Base-by-base conservation (phyloP, 53 echinoderm and acorn worm species). In the Holothuria scabra region DNA sequence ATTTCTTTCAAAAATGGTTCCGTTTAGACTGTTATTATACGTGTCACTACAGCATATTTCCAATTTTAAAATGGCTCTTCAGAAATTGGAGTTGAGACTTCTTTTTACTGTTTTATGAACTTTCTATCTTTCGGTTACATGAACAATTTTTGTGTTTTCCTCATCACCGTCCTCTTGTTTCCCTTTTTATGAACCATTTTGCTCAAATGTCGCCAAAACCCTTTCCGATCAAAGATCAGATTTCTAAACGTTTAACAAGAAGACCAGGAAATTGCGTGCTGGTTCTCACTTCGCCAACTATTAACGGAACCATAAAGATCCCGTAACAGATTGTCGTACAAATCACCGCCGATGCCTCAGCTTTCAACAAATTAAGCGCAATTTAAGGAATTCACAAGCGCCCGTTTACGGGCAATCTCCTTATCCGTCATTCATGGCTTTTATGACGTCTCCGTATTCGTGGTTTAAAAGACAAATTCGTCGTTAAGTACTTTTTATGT, bases 401-500 rank as follows among this genome's bases (percentile, higher is more conserved):
- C 25, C 72, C 41, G 72, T 72, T 72, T 72, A 72, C 46, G 44
- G 44, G 46, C 72, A 72, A 72, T 72, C 44, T 72, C 44, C 72
- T 23, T 44, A 72, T 72, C 72, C 72, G 72, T 72, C 72, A 72
- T 72, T 72, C 72, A 46, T 72, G 26, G 46, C 72, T 72, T 72
- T 72, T 72, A 72, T 72, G 72, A 72, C 20, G 46, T 44, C 72
- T 72, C 46, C 34, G 46, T 46, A 72, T 72, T 72, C 72, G 72
- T 72, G 72, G 72, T 72, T 72, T 72, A 49, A 72, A 72, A 72
- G 72, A 48, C 72, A 72, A 72, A 72, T 72, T 72, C 72, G 37
- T 46, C 72, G 72, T 72, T 72, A 72, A 72, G 72, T 72, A 72
- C 72, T 72, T 72, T 72, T 72, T 72, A 72, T 72, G 72, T 72